Base-by-base conservation (phyloP, 2,888 invertebrate species). In the Zygothrica quintamaculata region DNA sequence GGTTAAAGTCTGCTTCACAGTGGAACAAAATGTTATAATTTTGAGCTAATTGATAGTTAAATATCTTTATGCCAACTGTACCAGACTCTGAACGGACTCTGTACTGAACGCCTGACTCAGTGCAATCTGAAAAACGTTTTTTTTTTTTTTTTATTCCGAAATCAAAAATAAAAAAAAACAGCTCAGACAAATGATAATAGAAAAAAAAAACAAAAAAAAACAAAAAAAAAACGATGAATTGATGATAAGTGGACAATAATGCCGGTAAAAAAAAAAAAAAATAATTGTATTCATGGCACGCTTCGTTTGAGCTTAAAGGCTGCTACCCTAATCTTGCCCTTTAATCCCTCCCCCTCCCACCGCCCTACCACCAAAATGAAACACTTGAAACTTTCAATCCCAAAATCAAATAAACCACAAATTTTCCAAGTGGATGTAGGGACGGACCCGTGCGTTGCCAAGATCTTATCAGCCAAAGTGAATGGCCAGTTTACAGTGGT, bases 381-480 rank as follows among this genome's bases (percentile, higher is more conserved):
- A 6, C 11, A 29, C 26, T 29, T 12, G 4, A 29, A 13, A 4
- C 39, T 12, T 42, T 16, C 4, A 18, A 33, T 44, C 61, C 71
- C 65, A n/a, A 33, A 70, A 33, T 51, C 11, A 39, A 48, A 42
- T 18, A 43, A 56, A 44, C 40, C 43, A 47, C 65, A 72, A 55
- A 51, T 53, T 42, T 42, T 53, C 37, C 48, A 64, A 40, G 11
- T 36, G 36, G 22, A 48, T 43, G 47, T 40, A n/a, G 47, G 29
- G 15, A 18, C 55, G 52, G 51, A 52, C 44, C 64, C 50, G 69
- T 12, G 46, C 58, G 57, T 22, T 53, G 57, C 18, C 44, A 39
- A 43, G 78, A 64, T 75, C 42, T 74, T 76, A 76, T 80, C 81
- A 61, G 56, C 4, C 26, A 36, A 37, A 70, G 71, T 71, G 59